phyloP scores from a whole-genome alignment of 1,140 invertebrate species.

The Drosophila obscura region DNA sequence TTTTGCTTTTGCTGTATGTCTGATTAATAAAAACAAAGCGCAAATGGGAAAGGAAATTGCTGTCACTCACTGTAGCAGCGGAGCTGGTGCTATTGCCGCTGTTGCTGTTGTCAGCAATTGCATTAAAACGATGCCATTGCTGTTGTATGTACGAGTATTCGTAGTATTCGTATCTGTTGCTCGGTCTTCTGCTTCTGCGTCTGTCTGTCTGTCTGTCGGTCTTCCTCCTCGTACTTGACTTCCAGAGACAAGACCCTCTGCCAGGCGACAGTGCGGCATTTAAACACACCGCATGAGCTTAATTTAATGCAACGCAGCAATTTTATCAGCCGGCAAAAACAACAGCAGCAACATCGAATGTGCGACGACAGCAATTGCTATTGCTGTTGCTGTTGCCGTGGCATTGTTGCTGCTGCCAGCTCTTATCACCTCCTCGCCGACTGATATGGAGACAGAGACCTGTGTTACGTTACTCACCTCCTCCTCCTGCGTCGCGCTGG shows the following conservation, averaged over 20 bases:
- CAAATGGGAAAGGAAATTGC: slow-evolving; percentile 78
- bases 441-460: slow-evolving; percentile 31
- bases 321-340: slow-evolving; percentile 68
- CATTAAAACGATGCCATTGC: slow-evolving; percentile 49
- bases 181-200: slow-evolving; percentile 9
- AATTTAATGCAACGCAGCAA: slow-evolving; percentile 81
- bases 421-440: slow-evolving; percentile 47
- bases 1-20: slow-evolving; percentile 34
- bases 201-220: neutral
- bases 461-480: slow-evolving; percentile 24
- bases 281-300: slow-evolving; percentile 79
- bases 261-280: slow-evolving; percentile 49
- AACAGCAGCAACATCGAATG: slow-evolving; percentile 42
- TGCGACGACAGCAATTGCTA: slow-evolving; percentile 65
- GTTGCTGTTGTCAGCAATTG: slow-evolving; percentile 70
- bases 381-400: slow-evolving; percentile 6
- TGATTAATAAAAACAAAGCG: slow-evolving; percentile 73
- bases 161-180: neutral
- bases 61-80: slow-evolving; percentile 62
- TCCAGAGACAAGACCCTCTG: slow-evolving; percentile 15
- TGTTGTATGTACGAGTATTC: slow-evolving; percentile 12
- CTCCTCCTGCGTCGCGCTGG: slow-evolving; percentile 5
- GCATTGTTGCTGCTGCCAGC: slow-evolving; percentile 15
- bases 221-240: slow-evolving; percentile 13
- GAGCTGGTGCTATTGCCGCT: slow-evolving; percentile 1